These are phyloP conservation scores for Pasiphila rectangulata DNA, from an alignment of 2,888 invertebrate genomes.

Conservation along the genomic window DNA sequence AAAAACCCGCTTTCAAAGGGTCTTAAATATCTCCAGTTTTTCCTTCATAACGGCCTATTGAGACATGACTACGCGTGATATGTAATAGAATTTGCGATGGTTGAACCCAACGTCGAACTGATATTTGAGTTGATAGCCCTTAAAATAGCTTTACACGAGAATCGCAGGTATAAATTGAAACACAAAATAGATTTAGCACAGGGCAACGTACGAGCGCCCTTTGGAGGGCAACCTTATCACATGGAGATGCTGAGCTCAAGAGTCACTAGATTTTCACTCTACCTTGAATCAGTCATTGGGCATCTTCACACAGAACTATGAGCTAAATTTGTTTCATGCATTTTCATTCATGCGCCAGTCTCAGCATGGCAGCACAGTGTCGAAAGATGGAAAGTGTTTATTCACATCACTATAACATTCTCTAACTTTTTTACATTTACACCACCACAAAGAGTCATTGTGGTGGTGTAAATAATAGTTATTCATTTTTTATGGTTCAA, in stretches of 20 bases:
- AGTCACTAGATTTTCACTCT: constrained; percentile 9
- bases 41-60: background rate
- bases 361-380: too few species aligned
- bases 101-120: constrained; percentile 8
- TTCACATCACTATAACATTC: too few species aligned
- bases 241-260: constrained; percentile 9
- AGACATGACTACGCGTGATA: background rate
- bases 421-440: too few species aligned
- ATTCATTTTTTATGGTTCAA: too few species aligned
- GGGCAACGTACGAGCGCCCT: constrained; percentile 28
- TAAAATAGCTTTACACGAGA: constrained; percentile 4
- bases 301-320: too few species aligned
- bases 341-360: too few species aligned
- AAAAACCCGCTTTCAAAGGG: background rate
- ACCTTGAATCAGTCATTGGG: too few species aligned
- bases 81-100: constrained; percentile 9
- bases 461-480: too few species aligned
- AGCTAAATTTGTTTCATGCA: too few species aligned
- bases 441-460: too few species aligned
- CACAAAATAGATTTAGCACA: constrained; percentile 29
- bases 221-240: constrained; percentile 27
- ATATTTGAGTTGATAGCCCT: constrained; percentile 5
- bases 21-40: background rate
- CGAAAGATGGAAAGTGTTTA: too few species aligned
- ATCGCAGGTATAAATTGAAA: constrained; percentile 19